Base-by-base conservation (phyloP, 2,888 invertebrate genomes). In the Laspeyria flexula region DNA sequence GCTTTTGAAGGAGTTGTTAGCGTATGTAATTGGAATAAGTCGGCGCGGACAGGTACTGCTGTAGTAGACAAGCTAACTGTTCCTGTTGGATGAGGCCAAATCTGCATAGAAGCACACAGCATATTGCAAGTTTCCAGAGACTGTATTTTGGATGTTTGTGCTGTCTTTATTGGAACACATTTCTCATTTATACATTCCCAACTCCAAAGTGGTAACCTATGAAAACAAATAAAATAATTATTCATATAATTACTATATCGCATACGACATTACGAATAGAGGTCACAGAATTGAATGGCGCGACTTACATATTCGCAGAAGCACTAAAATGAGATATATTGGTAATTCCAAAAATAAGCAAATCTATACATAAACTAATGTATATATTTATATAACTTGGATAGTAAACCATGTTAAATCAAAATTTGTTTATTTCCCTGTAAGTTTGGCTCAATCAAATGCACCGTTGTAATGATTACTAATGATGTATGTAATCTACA, bases 51-150 rank as follows among this genome's bases (percentile, higher is more conserved):
- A 18, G 93, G 92, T n/a, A 95, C 87, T 5, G 95, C 94, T 44
- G 93, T 93, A 3, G 93, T 93, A 29, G 95, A 94, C 2, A 96
- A 88, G 31, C 93, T 89, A 3, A 95, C 93, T 38, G 93, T 93
- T 0, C 95, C 95, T 1, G 95, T 96, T 15, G 96, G 96, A 75
- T 94, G 94, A 6, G 96, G 96, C 96, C 96, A 96, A 10, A 96
- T 91, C 62, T 95, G 94, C 44, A 93, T 89, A 29, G 93, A 90
- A 7, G 95, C 95, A 81, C 96, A 96, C 6, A 95, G 88, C 93
- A 96, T 96, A 60, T 94, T 94, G 81, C 96, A 76, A 9, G 96
- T 96, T 53, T 94, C 92, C 62, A 96, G 85, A 9, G 95, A 94
- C 57, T 90, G 94, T 65, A 89, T 90, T 71, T 71, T 83, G 64